Evolutionary conservation across 2,113 vertebrate genomes (phyloP), one percentile per base, ranked within the genome.

Genomic region (Pao palembangensis): DNA sequence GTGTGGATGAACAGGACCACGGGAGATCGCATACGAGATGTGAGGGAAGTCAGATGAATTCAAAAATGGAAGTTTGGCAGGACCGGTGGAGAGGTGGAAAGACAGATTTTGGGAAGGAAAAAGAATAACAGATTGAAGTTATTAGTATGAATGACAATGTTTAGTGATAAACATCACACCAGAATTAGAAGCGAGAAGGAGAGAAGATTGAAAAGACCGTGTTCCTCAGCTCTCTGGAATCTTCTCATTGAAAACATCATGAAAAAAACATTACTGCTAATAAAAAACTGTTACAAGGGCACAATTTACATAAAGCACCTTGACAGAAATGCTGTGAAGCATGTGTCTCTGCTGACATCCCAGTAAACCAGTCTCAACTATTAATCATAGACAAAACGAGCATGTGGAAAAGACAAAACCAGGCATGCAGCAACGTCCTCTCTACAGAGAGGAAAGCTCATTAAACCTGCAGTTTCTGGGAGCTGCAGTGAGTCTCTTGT

Each of bases 71-170:
- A 59, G 59, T 67, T 71, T 48, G 58, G 55, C 50, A 55, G 58
- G 46, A 44, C 3, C 49, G 62, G 66, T 0, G 2, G 0, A 84
- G 62, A 64, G 51, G 53, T 19, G 55, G 38, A 54, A 64, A 51
- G 86, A 79, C 74, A 80, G 70, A 78, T 86, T 72, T 85, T 86
- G 44, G 17, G 17, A 47, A 7, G n/a, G n/a, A 25, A 76, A 69
- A 84, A 88, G 84, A 73, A 63, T 6, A 75, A 75, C 38, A 90
- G 80, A 91, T 85, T 90, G 85, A 80, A 76, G 51, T 61, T 55
- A 67, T 98, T 94, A 96, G 93, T 87, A 53, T 86, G 20, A 85
- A 68, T 64, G 77, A 73, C 63, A 72, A 54, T 18, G 8, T 18
- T 15, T n/a, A 67, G 44, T 64, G 42, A 4, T 47, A 56, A 34